These are phyloP conservation scores for Synanthedon andrenaeformis DNA, from an alignment of 2,888 invertebrate species.

Conservation along the genomic window DNA sequence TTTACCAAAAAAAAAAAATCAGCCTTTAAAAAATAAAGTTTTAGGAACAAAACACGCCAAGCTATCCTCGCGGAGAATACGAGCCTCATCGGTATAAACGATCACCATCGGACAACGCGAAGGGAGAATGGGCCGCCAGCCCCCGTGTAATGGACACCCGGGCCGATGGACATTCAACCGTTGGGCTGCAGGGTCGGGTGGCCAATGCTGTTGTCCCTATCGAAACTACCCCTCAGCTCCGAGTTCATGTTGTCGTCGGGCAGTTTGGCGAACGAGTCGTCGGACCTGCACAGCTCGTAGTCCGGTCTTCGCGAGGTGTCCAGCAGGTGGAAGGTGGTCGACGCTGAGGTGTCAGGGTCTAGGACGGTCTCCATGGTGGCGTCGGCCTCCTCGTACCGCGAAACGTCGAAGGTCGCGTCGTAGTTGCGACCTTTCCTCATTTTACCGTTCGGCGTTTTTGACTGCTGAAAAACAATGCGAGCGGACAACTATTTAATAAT, in stretches of 20 bases:
- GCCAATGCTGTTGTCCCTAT: constrained; percentile 48
- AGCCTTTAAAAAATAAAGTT: constrained; percentile 59
- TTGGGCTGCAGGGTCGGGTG: constrained; percentile 58
- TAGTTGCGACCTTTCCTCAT: constrained; percentile 29
- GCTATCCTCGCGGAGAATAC: constrained; percentile 37
- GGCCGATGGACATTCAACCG: constrained; percentile 35
- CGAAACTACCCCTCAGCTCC: constrained; percentile 34
- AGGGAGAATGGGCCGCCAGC: constrained; percentile 42
- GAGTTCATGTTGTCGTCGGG: constrained; percentile 65
- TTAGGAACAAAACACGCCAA: constrained; percentile 57
- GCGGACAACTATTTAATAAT: not conserved
- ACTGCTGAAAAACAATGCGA: constrained; percentile 20
- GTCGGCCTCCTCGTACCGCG: constrained; percentile 39
- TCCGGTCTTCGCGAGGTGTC: constrained; percentile 43
- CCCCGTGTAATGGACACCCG: constrained; percentile 31
- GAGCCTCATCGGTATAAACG: not conserved
- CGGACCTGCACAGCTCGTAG: constrained; percentile 19
- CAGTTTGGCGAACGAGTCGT: constrained; percentile 38
- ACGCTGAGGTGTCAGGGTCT: constrained; percentile 19
- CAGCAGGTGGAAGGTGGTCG: constrained; percentile 25
- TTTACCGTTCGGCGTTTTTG: constrained; percentile 53
- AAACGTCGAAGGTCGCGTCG: constrained; percentile 43
- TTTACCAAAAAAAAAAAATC: constrained; percentile 38
- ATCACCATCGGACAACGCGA: constrained; percentile 14
- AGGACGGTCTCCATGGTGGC: constrained; percentile 38